Conservation (phyloP, 2,888 invertebrate species). For the Scelioninae gen. 2 region DNA sequence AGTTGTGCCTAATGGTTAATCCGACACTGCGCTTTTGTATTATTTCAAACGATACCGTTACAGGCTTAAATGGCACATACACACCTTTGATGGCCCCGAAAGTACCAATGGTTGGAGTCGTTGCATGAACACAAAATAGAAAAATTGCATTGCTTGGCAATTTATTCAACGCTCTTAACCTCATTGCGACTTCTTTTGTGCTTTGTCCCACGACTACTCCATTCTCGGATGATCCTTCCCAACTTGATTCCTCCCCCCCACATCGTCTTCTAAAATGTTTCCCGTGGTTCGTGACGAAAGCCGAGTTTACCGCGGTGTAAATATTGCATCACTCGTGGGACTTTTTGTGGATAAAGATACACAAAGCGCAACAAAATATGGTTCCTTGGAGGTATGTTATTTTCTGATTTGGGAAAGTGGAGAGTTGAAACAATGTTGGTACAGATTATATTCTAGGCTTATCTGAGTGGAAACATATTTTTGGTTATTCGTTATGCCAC, state of each 20-base stretch:
- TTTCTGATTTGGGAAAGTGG: too few relatives aligned
- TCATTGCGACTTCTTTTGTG: conserved; percentile 34
- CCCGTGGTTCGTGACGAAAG: conserved; percentile 4
- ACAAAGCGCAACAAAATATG: too few relatives aligned
- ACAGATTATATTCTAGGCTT: too few relatives aligned
- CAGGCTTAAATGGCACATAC: conserved; percentile 48
- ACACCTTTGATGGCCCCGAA: conserved; percentile 43
- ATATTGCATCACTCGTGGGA: conserved; percentile 13
- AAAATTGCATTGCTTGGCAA: conserved; percentile 36
- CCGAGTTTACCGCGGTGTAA: conserved; percentile 6
- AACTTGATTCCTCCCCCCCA: conserved; percentile 15
- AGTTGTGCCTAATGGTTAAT: too few relatives aligned
- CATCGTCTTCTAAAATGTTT: conserved; percentile 6
- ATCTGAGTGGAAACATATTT: too few relatives aligned
- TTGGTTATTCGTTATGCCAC: too few relatives aligned
- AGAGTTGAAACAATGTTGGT: too few relatives aligned
- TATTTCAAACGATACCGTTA: conserved; percentile 38
- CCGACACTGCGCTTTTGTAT: too few relatives aligned
- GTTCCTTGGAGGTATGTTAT: too few relatives aligned
- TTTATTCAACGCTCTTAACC: conserved; percentile 46
- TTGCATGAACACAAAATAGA: conserved; percentile 31
- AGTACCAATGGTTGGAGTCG: conserved; percentile 28
- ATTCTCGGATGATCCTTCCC: conserved; percentile 20
- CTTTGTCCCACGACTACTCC: conserved; percentile 15
- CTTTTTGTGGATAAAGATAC: conserved; percentile 7